Conservation (phyloP, 2,113 vertebrate species). For the Phalacrocorax pelagicus region DNA sequence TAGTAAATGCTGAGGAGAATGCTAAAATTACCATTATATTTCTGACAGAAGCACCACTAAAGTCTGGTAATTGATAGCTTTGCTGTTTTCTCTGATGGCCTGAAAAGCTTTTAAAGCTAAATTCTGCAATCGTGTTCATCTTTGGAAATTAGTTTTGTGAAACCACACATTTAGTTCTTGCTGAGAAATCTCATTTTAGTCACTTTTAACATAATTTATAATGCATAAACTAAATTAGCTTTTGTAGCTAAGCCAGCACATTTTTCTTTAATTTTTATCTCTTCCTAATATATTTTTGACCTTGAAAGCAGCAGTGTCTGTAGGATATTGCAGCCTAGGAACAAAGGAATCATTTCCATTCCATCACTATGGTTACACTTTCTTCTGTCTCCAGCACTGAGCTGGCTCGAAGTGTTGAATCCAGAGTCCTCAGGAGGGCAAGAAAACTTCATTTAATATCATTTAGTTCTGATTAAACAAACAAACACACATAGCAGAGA, state of each 20-base stretch:
- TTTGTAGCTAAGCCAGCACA: slow-evolving; percentile 77
- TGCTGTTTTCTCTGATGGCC: slow-evolving; percentile 75
- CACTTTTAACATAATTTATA: slow-evolving; percentile 79
- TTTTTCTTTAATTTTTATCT: slow-evolving; percentile 81
- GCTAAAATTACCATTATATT: slow-evolving; percentile 77
- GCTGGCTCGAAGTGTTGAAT: slow-evolving; percentile 72
- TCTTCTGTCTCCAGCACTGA: slow-evolving; percentile 68
- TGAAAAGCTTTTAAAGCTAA: slow-evolving; percentile 80
- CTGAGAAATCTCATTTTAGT: slow-evolving; percentile 82
- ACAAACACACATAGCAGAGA: slow-evolving; percentile 58
- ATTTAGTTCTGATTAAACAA: slow-evolving; percentile 76
- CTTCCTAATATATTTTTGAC: slow-evolving; percentile 82
- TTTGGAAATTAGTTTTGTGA: slow-evolving; percentile 79
- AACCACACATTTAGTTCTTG: slow-evolving; percentile 78
- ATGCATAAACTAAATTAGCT: slow-evolving; percentile 79
- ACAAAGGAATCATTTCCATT: slow-evolving; percentile 84
- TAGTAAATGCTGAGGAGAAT: slow-evolving; percentile 72
- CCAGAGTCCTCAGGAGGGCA: slow-evolving; percentile 72
- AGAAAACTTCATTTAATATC: slow-evolving; percentile 74
- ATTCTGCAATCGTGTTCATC: slow-evolving; percentile 76
- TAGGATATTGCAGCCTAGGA: slow-evolving; percentile 79
- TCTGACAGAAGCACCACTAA: slow-evolving; percentile 69
- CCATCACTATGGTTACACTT: slow-evolving; percentile 87
- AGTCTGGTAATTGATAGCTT: slow-evolving; percentile 77
- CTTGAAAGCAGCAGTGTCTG: slow-evolving; percentile 80